These are phyloP conservation scores for Catocala fraxini DNA, from an alignment of 2,888 invertebrate species.

Conservation along the genomic window DNA sequence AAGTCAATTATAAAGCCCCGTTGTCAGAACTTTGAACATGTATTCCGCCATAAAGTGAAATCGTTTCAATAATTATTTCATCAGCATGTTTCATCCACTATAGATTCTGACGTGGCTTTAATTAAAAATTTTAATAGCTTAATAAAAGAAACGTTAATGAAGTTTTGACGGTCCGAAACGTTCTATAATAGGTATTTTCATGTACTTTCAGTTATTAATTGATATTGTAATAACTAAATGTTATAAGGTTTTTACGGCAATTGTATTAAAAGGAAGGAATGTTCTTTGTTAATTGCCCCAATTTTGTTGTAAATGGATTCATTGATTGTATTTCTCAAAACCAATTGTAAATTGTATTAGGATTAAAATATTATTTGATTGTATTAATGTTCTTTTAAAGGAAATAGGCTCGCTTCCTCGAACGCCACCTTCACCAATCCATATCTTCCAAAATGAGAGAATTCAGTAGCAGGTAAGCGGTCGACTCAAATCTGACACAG, in stretches of 20 bases:
- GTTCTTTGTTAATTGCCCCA: no score
- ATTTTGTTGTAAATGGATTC: no score
- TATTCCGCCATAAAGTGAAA: conserved; percentile 9
- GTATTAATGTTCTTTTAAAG: no score
- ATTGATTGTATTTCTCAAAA: no score
- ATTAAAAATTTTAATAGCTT: conserved; percentile 46
- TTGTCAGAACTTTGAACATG: conserved; percentile 1
- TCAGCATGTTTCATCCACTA: conserved; percentile 36
- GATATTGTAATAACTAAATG: conserved; percentile 7
- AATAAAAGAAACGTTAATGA: conserved; percentile 46
- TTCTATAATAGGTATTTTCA: conserved; percentile 16
- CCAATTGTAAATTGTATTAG: no score
- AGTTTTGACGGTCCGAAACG: conserved; percentile 13
- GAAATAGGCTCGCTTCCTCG: no score
- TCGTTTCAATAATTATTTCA: conserved; percentile 46
- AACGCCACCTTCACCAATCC: no score
- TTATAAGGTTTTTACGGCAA: background rate
- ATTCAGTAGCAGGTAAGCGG: no score
- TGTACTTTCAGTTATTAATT: conserved; percentile 29
- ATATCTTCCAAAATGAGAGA: no score
- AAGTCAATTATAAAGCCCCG: background rate
- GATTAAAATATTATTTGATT: no score
- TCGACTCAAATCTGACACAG: no score
- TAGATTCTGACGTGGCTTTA: conserved; percentile 34
- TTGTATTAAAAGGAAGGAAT: background rate